A percentile compares a stretch with the other conserved stretches of the same genome.
These are phyloP conservation scores for Tachystola acroxantha DNA, from an alignment of 2,888 invertebrate species.

Conservation along the genomic window DNA sequence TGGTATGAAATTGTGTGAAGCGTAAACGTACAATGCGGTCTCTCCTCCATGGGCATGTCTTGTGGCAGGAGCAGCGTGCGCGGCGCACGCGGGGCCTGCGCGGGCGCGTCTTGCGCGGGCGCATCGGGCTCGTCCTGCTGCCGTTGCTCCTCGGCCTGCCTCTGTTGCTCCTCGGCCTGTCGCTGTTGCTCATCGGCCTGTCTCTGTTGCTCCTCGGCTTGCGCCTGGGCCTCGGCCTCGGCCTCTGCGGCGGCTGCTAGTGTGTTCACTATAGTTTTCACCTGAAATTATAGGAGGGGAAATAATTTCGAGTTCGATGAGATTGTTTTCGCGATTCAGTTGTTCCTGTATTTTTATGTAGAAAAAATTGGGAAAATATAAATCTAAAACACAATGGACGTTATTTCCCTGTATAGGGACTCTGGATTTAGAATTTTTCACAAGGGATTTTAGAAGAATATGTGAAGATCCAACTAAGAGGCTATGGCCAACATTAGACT, in stretches of 20 bases:
- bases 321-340: no score
- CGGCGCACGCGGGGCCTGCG: slow-evolving; percentile 64
- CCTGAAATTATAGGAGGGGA: no score
- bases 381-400: no score
- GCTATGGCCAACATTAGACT: no score
- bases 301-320: no score
- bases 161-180: slow-evolving; percentile 46
- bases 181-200: slow-evolving; percentile 31
- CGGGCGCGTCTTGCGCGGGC: slow-evolving; percentile 50
- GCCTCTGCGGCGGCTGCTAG: slow-evolving; percentile 60
- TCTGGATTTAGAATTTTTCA: no score
- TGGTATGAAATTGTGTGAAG: no score
- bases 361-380: no score
- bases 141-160: slow-evolving; percentile 30
- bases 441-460: no score
- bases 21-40: slow-evolving; percentile 90
- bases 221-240: slow-evolving; percentile 49
- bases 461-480: no score
- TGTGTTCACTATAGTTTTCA: slow-evolving; percentile 68
- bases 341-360: no score
- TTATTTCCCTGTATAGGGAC: no score
- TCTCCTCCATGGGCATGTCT: slow-evolving; percentile 79
- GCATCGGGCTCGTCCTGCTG: slow-evolving; percentile 41
- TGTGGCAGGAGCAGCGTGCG: slow-evolving; percentile 79
- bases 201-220: slow-evolving; percentile 41